These are phyloP conservation scores for Magallana nippona DNA, from an alignment of 2,888 invertebrate species.

Conservation along the genomic window DNA sequence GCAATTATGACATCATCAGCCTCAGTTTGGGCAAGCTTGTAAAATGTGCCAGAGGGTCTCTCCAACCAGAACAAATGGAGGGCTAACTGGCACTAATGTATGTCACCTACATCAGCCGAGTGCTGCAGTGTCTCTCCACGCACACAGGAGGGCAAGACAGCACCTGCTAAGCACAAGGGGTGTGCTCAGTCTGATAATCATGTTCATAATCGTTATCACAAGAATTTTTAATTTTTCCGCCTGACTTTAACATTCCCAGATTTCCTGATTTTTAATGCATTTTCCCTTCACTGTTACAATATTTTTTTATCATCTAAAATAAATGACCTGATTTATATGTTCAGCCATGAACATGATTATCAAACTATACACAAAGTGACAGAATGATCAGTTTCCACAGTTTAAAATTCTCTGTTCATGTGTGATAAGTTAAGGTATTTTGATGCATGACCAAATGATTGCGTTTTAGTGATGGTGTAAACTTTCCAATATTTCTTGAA, in stretches of 20 bases:
- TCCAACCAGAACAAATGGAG: slow-evolving; percentile 59
- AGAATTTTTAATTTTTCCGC: too few relatives aligned
- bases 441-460: background rate
- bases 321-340: background rate
- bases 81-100: slow-evolving; percentile 63
- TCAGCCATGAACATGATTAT: background rate
- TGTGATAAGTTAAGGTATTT: background rate
- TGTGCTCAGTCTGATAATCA: slow-evolving; percentile 26
- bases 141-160: slow-evolving; percentile 64
- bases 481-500: background rate
- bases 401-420: background rate
- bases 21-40: slow-evolving; percentile 25
- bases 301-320: background rate
- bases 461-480: background rate
- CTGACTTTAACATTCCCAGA: too few relatives aligned
- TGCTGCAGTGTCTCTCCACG: slow-evolving; percentile 67
- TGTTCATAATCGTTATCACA: background rate
- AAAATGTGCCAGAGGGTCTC: slow-evolving; percentile 58
- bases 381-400: slow-evolving; percentile 24
- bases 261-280: too few relatives aligned
- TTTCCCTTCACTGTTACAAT: background rate
- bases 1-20: slow-evolving; percentile 23
- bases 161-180: slow-evolving; percentile 46
- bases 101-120: slow-evolving; percentile 39
- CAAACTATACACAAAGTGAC: background rate